Percentiles rank a stretch among this genome's conserved stretches.
phyloP scores from a whole-genome alignment of 1,140 invertebrate species.

The Ceratosolen solmsi region DNA sequence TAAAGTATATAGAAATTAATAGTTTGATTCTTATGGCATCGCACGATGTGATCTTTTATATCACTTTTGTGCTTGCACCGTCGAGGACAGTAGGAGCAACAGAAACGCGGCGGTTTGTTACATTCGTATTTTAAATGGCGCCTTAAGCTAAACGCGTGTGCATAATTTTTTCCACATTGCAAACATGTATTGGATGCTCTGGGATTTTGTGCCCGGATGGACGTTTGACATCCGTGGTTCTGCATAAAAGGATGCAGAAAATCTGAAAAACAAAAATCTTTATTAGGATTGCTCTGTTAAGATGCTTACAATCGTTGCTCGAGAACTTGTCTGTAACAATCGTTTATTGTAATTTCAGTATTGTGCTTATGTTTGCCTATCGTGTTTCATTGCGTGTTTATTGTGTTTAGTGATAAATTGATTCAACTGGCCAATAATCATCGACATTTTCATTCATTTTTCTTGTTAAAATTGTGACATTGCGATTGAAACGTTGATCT shows the following conservation, averaged over 20 bases:
- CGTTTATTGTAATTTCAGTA: too few species aligned
- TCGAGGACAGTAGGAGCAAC: slow-evolving; percentile 21
- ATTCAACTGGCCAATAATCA: too few species aligned
- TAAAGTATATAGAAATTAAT: slow-evolving; percentile 5
- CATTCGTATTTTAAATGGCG: slow-evolving; percentile 41
- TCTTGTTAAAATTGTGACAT: too few species aligned
- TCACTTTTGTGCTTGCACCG: slow-evolving; percentile 18
- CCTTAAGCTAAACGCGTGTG: background rate
- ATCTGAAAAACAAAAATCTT: slow-evolving; percentile 3
- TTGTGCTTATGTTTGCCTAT: too few species aligned
- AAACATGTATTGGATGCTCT: background rate
- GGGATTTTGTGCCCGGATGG: too few species aligned
- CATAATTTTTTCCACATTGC: slow-evolving; percentile 8
- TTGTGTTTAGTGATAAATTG: too few species aligned
- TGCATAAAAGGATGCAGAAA: background rate
- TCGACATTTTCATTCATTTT: too few species aligned
- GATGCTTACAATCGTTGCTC: background rate
- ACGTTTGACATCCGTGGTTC: too few species aligned
- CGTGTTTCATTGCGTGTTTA: too few species aligned
- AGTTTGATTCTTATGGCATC: slow-evolving; percentile 13
- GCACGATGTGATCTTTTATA: slow-evolving; percentile 14
- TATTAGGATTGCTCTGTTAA: background rate
- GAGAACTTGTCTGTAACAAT: too few species aligned
- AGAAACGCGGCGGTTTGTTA: slow-evolving; percentile 5
- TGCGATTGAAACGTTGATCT: too few species aligned